phyloP scores from a whole-genome alignment of 2,113 vertebrate species.

The Paraplagusia blochii region DNA sequence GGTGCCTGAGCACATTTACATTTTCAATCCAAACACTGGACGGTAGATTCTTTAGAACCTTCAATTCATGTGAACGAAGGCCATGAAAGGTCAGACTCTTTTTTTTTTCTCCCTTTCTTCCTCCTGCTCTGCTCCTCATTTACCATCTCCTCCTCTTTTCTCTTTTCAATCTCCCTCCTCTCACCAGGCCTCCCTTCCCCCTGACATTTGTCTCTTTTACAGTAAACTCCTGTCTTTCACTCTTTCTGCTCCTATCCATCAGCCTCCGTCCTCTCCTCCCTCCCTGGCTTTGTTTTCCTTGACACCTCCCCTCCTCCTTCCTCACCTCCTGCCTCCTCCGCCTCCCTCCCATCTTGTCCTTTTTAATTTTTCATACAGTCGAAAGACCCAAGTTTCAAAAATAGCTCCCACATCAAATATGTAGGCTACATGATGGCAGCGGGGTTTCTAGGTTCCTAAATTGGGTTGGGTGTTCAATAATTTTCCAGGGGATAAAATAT shows the following conservation, averaged over 20 bases:
- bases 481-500: conserved; percentile 57
- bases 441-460: conserved; percentile 45
- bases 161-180: conserved; percentile 14
- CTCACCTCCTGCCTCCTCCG: conserved; percentile 40
- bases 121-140: conserved; percentile 29
- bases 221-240: conserved; percentile 42
- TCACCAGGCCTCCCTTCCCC: conserved; percentile 17
- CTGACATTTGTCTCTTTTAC: conserved; percentile 60
- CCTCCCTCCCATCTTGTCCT: conserved; percentile 36
- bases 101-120: conserved; percentile 29
- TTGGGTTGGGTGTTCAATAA: conserved; percentile 61
- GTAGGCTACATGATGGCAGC: conserved; percentile 70
- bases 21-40: no score
- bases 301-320: conserved; percentile 14
- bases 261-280: conserved; percentile 23
- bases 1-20: no score
- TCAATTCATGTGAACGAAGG: conserved; percentile 48
- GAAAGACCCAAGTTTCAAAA: conserved; percentile 76
- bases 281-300: conserved; percentile 15
- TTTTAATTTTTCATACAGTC: conserved; percentile 78
- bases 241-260: conserved; percentile 14
- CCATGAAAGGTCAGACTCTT: conserved; percentile 56
- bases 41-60: conserved; percentile 3
- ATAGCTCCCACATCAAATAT: conserved; percentile 81
- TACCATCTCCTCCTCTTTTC: conserved; percentile 30